Evolutionary conservation across 1,140 invertebrate genomes (phyloP).

Genomic region (Pseudomyrmex cubaensis): DNA sequence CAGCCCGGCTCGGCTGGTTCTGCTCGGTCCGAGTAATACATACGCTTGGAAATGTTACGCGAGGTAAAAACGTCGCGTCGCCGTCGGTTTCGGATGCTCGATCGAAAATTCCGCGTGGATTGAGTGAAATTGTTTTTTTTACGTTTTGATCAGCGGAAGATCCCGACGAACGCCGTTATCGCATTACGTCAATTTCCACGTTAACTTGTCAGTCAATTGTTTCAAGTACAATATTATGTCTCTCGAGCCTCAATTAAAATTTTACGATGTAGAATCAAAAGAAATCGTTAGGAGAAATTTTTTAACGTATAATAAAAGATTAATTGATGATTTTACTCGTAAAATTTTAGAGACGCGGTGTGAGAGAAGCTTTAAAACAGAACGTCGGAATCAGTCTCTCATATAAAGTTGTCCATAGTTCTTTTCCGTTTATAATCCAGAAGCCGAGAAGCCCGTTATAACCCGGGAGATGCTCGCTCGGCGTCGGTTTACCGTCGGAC

Average conservation of each 20-base stretch:
- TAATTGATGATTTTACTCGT: neutral
- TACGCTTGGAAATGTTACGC: neutral
- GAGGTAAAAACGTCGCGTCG: conserved; percentile 22
- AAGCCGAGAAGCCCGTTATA: conserved; percentile 63
- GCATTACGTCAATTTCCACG: neutral
- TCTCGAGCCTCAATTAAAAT: neutral
- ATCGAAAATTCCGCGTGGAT: conserved; percentile 4
- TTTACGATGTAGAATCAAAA: neutral
- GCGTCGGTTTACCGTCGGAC: conserved; percentile 53
- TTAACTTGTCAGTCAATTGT: neutral
- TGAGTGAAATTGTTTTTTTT: neutral
- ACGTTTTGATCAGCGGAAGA: neutral
- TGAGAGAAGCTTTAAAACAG: conserved; percentile 5
- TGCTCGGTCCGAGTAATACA: neutral
- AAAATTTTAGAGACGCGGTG: neutral
- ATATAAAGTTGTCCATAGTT: conserved; percentile 65
- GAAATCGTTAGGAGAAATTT: neutral
- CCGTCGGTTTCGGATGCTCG: conserved; percentile 1
- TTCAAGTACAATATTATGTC: neutral
- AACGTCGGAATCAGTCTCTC: neutral
- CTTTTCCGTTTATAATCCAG: conserved; percentile 58
- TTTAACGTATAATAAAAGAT: neutral
- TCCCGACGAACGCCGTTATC: neutral
- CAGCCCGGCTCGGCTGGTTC: conserved; percentile 42
- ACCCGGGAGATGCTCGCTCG: conserved; percentile 43